phyloP scores from a whole-genome alignment of 2,888 invertebrate species.

The Zelleria hepariella region DNA sequence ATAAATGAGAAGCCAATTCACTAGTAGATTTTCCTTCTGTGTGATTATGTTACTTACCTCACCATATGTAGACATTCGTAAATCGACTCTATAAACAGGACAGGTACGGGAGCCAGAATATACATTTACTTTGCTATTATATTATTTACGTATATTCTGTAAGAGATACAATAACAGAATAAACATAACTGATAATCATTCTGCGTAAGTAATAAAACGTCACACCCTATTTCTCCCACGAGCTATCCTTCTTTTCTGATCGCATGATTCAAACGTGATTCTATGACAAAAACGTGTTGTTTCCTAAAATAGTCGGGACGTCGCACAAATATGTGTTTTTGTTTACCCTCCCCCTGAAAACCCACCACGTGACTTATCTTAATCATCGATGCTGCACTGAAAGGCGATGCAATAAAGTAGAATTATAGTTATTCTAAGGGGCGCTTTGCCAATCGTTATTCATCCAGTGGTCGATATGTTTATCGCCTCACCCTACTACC shows the following conservation, averaged over 20 bases:
- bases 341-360: not conserved
- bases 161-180: too few relatives aligned
- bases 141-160: too few relatives aligned
- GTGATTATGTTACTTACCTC: too few relatives aligned
- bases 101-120: too few relatives aligned
- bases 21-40: too few relatives aligned
- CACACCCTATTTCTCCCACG: too few relatives aligned
- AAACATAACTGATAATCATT: too few relatives aligned
- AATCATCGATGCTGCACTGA: not conserved
- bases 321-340: not conserved
- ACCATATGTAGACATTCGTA: too few relatives aligned
- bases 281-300: not conserved
- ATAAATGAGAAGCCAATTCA: too few relatives aligned
- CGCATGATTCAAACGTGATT: not conserved
- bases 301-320: not conserved
- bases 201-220: too few relatives aligned
- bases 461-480: conserved; percentile 35
- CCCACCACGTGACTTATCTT: not conserved
- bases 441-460: conserved; percentile 56
- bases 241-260: not conserved
- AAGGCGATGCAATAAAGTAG: not conserved
- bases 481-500: conserved; percentile 36
- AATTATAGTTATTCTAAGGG: conserved; percentile 9
- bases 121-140: too few relatives aligned
- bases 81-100: too few relatives aligned